Evolutionary conservation across 1,140 invertebrate species (phyloP).

Genomic region (Anagrus nilaparvatae): DNA sequence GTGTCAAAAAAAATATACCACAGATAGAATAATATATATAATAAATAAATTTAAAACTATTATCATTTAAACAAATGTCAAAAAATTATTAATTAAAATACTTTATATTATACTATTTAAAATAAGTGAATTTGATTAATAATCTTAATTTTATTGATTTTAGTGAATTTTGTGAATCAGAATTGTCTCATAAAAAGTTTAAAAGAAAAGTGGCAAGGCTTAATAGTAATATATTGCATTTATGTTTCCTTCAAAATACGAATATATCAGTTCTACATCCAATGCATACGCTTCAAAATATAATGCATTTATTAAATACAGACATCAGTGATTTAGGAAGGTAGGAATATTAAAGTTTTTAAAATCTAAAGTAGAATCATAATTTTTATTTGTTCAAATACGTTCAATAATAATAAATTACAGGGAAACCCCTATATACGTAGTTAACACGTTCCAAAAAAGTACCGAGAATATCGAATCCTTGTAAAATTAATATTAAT

Average conservation of each 20-base stretch:
- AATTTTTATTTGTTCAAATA: conserved; percentile 11
- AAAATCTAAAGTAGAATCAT: too few relatives aligned
- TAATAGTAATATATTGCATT: conserved; percentile 71
- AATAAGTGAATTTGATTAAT: conserved; percentile 6
- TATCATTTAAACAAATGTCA: too few relatives aligned
- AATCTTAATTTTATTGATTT: conserved; percentile 28
- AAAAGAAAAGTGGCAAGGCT: conserved; percentile 61
- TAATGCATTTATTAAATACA: conserved; percentile 58
- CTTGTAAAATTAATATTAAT: too few relatives aligned
- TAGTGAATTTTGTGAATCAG: conserved; percentile 65
- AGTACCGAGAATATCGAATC: too few relatives aligned
- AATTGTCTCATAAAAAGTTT: conserved; percentile 63
- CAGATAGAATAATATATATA: too few relatives aligned
- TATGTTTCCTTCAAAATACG: conserved; percentile 71
- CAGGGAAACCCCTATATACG: too few relatives aligned
- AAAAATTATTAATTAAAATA: too few relatives aligned
- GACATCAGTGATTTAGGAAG: conserved; percentile 58
- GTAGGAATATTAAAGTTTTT: conserved; percentile 38
- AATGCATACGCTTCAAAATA: conserved; percentile 61
- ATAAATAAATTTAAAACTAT: too few relatives aligned
- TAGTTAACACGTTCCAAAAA: too few relatives aligned
- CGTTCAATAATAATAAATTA: neutral
- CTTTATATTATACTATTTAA: too few relatives aligned
- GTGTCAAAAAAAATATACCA: too few relatives aligned
- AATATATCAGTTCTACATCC: conserved; percentile 53